phyloP scores from a whole-genome alignment of 1,140 invertebrate genomes.

The fruit fly (Drosophila melanogaster) region Release_6_plus_ISO1_MT NT_033779.5:1757001-1757500 shows the following conservation, averaged over 20 bases:
- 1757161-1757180: slow-evolving; percentile 18
- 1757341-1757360: not conserved
- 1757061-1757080: not conserved
- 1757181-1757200: not conserved
- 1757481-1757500: slow-evolving; percentile 18
- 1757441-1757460: slow-evolving; percentile 25
- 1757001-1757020: slow-evolving; percentile 4
- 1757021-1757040: slow-evolving; percentile 29
- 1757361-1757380: slow-evolving; percentile 4
- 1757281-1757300: not conserved
- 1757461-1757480: slow-evolving; percentile 27
- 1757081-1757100: not conserved
- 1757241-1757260: too few species aligned
- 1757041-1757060: slow-evolving; percentile 35
- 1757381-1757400: slow-evolving; percentile 44
- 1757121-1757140: slow-evolving; percentile 48
- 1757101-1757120: slow-evolving; percentile 43
- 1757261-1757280: too few species aligned
- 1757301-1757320: not conserved
- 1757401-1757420: slow-evolving; percentile 9
- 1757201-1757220: too few species aligned
- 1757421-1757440: slow-evolving; percentile 21
- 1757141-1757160: slow-evolving; percentile 46
- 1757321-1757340: slow-evolving; percentile 19
- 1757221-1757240: too few species aligned